Base-by-base conservation (phyloP, 1,140 invertebrate genomes). In the Bombus sibiricus region DNA sequence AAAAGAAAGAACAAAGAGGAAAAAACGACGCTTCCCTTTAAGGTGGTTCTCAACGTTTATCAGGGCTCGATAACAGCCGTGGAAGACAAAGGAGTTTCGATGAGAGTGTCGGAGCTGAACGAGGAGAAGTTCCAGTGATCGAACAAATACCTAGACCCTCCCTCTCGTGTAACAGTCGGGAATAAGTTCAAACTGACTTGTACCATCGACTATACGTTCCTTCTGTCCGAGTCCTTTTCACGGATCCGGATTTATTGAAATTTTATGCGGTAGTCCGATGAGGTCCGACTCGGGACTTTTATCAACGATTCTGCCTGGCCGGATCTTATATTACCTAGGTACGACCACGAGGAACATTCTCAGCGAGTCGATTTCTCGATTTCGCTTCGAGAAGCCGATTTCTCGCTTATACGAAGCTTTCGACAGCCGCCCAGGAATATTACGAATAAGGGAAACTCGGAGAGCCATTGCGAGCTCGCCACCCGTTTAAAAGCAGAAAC, bases 261-360 rank as follows among this genome's bases (percentile, higher is more conserved):
- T 92, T 92, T 92, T 92, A 92, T 92, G 91, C 91, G 85, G 86
- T 89, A 85, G 81, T 82, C 69, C 87, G 89, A 92, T 87, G 91
- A 92, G 83, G 87, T 89, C 88, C 88, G 77, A 86, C 89, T 92
- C 81, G 77, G 57, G 87, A 88, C 83, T 92, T 91, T 92, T 92
- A 92, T 92, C 87, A 91, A 87, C 72, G 88, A 77, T 72, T 83
- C 41, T 68, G 72, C 82, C 43, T 62, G 68, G 77, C 37, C 37
- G 89, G 86, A 84, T 69, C 84, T 83, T 90, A 88, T 83, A 90
- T 90, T 90, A 90, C 88, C 32, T 28, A 22, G 39, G 62, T 37
- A 62, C 41, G 37, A 66, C 37, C 34, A n/a, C n/a, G 62, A 81
- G 59, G 83, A 57, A 68, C 43, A 9, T 37, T 32, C 15, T 8